Percentiles rank a stretch among this genome's conserved stretches.
These are phyloP conservation scores for Petromus typicus DNA, from an alignment of 2,113 vertebrate genomes.

Conservation along the genomic window DNA sequence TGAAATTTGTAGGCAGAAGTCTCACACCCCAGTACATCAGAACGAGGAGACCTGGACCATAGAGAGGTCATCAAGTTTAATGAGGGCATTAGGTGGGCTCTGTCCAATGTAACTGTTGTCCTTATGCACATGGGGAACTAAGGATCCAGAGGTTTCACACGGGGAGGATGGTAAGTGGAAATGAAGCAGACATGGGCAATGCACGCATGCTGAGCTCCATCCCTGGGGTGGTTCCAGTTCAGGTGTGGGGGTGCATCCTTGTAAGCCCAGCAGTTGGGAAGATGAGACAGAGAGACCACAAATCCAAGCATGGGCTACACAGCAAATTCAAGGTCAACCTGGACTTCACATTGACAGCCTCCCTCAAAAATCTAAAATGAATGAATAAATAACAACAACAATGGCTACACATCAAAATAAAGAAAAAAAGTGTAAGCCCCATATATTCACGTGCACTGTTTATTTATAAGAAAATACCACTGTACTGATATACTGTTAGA, in stretches of 20 bases:
- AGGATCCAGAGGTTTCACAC: not conserved
- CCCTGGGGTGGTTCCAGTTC: not conserved
- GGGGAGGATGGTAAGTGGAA: not conserved
- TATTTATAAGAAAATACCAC: not conserved
- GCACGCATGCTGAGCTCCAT: rapidly evolving
- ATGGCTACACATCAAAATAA: not conserved
- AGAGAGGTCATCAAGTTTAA: not conserved
- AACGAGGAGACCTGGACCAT: not conserved
- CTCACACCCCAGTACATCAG: not conserved
- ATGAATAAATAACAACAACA: not conserved
- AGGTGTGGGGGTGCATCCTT: not conserved
- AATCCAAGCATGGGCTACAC: not conserved
- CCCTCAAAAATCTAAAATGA: not conserved
- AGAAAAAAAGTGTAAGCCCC: not conserved
- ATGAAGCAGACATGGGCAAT: not conserved
- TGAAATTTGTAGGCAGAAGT: not conserved
- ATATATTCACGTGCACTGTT: not conserved
- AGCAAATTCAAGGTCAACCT: not conserved
- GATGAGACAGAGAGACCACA: not conserved
- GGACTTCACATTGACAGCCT: not conserved
- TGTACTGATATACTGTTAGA: too few relatives aligned
- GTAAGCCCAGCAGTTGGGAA: not conserved
- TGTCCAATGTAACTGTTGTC: not conserved
- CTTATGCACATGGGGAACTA: not conserved
- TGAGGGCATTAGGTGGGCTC: not conserved